phyloP scores from a whole-genome alignment of 35 echinoderm and acorn worm genomes.

The Ophiothrix spiculata region DNA sequence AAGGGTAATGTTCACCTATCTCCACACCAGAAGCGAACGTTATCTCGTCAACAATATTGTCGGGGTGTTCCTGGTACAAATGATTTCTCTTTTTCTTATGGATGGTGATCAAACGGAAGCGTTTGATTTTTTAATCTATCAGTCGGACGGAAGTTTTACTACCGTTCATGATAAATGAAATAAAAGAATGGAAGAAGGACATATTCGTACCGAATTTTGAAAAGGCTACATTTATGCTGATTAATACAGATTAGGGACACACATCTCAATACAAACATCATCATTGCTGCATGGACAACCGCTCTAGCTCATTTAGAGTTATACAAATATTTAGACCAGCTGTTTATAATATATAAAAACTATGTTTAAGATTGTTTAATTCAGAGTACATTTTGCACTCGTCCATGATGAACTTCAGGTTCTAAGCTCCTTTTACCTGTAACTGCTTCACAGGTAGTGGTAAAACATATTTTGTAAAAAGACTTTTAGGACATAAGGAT shows the following conservation, averaged over 20 bases:
- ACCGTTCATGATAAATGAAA: too few relatives aligned
- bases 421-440: neutral
- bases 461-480: neutral
- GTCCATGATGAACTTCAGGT: neutral
- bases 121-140: too few relatives aligned
- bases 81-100: too few relatives aligned
- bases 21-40: constrained; percentile 2
- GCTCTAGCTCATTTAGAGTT: constrained; percentile 51
- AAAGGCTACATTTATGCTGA: too few relatives aligned
- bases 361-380: too few relatives aligned
- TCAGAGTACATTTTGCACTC: too few relatives aligned
- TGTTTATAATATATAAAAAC: too few relatives aligned
- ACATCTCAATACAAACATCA: constrained; percentile 43
- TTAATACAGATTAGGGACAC: too few relatives aligned
- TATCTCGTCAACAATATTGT: constrained; percentile 13
- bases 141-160: too few relatives aligned
- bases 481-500: neutral
- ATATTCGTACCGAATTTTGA: too few relatives aligned
- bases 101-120: too few relatives aligned
- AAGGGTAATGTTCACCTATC: constrained; percentile 28
- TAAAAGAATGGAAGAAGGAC: too few relatives aligned
- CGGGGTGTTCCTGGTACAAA: constrained; percentile 1
- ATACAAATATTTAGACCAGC: constrained; percentile 31
- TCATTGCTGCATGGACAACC: constrained; percentile 68
- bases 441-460: neutral